Percentiles rank a stretch among this genome's conserved stretches.
Conservation (phyloP, 2,797 vertebrate genomes). For the Pipistrellus kuhlii region DNA sequence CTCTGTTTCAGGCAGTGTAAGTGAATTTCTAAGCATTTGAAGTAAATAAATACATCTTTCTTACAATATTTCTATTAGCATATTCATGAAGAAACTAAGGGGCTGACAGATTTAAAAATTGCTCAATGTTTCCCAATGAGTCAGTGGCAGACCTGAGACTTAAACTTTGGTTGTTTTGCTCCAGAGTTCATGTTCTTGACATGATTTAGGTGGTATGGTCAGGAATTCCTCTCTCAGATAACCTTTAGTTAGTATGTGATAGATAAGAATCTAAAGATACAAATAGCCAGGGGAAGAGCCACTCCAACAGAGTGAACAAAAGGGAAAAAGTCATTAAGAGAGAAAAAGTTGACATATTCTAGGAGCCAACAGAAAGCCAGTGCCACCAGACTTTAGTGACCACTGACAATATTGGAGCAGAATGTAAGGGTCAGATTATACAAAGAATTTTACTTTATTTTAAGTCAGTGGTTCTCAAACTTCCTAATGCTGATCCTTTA, state of each 20-base stretch:
- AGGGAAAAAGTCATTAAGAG: background rate
- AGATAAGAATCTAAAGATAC: background rate
- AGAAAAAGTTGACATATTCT: background rate
- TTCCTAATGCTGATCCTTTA: no score
- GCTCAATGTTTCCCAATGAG: background rate
- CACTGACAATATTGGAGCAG: background rate
- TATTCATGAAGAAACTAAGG: background rate
- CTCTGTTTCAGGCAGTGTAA: background rate
- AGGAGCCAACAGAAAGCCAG: background rate
- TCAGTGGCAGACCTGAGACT: background rate
- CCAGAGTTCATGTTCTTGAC: background rate
- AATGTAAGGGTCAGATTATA: background rate
- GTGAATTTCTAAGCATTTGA: background rate
- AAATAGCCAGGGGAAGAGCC: background rate
- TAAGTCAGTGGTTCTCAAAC: no score
- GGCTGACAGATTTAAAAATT: background rate
- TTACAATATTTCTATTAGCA: background rate
- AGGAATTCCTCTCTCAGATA: background rate
- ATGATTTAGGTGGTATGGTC: background rate
- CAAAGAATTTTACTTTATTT: background rate
- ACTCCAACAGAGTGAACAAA: background rate
- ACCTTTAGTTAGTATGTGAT: background rate
- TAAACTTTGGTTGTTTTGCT: background rate
- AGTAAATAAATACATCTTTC: background rate
- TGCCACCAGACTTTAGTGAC: background rate